Conservation (phyloP, 2,113 vertebrate genomes). For the Corynorhinus townsendii region DNA sequence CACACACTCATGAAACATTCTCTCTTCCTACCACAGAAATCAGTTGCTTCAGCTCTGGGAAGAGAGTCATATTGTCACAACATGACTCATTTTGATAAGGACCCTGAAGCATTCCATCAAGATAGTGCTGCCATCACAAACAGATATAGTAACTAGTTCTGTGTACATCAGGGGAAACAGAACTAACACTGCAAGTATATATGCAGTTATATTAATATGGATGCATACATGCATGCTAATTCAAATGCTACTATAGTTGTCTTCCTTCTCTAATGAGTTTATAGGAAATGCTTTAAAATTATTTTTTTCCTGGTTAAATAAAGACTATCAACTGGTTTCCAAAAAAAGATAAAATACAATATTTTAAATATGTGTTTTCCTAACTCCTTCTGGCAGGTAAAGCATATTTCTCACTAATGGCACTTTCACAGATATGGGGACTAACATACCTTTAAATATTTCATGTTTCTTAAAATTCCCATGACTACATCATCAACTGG, state of each 20-base stretch:
- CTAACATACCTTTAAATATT: not conserved
- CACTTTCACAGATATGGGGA: not conserved
- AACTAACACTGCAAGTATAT: constrained; percentile 25
- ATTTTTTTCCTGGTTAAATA: not conserved
- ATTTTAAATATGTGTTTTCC: not conserved
- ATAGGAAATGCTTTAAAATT: not conserved
- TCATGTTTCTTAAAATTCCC: not conserved
- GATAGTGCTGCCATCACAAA: constrained; percentile 72
- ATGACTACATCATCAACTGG: not conserved
- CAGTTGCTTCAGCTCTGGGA: constrained; percentile 37
- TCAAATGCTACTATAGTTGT: not conserved
- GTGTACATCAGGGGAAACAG: constrained; percentile 23
- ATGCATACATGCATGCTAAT: not conserved
- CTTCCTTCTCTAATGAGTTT: not conserved
- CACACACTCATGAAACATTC: constrained; percentile 58
- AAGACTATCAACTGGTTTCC: not conserved
- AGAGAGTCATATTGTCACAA: constrained; percentile 49
- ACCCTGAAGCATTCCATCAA: constrained; percentile 55
- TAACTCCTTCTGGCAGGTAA: not conserved
- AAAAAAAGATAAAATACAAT: not conserved
- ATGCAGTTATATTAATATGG: not conserved
- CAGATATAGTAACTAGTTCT: constrained; percentile 56
- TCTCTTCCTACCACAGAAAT: constrained; percentile 37
- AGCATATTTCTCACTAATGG: not conserved
- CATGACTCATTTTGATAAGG: constrained; percentile 67